A percentile compares a stretch with the other conserved stretches of the same genome.
phyloP scores from a whole-genome alignment of 2,797 vertebrate genomes.

The Lagodon rhomboides region DNA sequence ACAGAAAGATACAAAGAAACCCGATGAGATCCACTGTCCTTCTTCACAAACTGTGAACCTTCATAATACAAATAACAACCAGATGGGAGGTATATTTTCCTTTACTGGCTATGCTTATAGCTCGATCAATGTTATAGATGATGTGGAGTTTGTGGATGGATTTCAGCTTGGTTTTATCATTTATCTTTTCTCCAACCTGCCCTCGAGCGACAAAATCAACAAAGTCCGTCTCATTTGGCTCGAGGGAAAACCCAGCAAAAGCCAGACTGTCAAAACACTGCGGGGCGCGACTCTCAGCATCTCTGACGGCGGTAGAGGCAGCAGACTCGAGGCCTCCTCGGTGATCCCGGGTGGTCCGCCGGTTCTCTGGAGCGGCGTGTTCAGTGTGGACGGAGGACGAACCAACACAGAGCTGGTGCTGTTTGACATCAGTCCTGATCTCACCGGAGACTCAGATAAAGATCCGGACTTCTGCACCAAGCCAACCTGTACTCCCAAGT shows the following conservation, averaged over 20 bases:
- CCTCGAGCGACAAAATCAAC: rapidly evolving
- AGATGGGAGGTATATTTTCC: constrained; percentile 31
- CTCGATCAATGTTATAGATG: rapidly evolving
- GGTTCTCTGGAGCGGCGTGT: constrained; percentile 89
- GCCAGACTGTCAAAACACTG: neutral
- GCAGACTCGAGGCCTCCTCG: constrained; percentile 85
- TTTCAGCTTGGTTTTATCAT: constrained; percentile 66
- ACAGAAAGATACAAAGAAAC: rapidly evolving
- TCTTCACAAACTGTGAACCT: neutral
- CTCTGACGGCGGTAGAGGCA: neutral
- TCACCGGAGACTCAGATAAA: rapidly evolving
- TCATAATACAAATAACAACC: neutral
- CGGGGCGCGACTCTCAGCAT: constrained; percentile 43
- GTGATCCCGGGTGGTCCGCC: constrained; percentile 69
- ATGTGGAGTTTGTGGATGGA: constrained; percentile 75
- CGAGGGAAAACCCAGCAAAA: rapidly evolving
- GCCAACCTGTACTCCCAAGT: rapidly evolving
- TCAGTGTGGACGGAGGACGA: constrained; percentile 72
- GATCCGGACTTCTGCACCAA: constrained; percentile 50
- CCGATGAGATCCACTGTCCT: rapidly evolving
- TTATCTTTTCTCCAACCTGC: constrained; percentile 76
- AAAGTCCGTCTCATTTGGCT: constrained; percentile 70
- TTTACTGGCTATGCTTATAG: rapidly evolving
- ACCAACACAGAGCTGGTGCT: constrained; percentile 72
- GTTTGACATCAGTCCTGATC: constrained; percentile 74